Conservation (phyloP, 2,888 invertebrate genomes). For the Steinernema scapterisci region DNA sequence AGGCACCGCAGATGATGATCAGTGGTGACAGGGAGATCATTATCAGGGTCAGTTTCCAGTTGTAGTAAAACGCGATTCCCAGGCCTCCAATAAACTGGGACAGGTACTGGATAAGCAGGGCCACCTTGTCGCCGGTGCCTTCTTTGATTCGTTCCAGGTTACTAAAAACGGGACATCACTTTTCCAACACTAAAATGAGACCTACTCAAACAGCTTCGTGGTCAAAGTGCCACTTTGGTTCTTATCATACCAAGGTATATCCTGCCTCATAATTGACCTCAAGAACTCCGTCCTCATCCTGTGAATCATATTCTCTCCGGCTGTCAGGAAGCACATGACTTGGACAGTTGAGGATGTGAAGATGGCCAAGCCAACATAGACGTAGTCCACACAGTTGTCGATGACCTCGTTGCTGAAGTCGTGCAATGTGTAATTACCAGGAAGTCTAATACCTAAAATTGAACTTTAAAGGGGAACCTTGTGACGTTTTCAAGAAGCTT, state of each 20-base stretch:
- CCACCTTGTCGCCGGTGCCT: conserved; percentile 65
- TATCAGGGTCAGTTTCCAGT: conserved; percentile 62
- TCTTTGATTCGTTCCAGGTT: conserved; percentile 64
- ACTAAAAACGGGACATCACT: conserved; percentile 41
- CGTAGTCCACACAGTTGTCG: conserved; percentile 51
- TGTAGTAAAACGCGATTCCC: conserved; percentile 54
- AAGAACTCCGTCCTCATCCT: conserved; percentile 69
- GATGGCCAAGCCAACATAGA: conserved; percentile 50
- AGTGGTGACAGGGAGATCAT: conserved; percentile 67
- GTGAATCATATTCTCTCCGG: conserved; percentile 69
- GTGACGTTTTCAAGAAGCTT: not conserved
- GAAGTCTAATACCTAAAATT: too few species aligned
- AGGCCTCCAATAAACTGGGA: conserved; percentile 62
- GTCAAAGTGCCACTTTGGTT: conserved; percentile 70
- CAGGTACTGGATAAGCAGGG: conserved; percentile 55
- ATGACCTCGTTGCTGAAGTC: conserved; percentile 46
- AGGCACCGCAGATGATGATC: conserved; percentile 44
- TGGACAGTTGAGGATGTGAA: conserved; percentile 52
- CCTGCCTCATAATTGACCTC: conserved; percentile 67
- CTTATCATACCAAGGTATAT: conserved; percentile 69
- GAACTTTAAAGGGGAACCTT: not conserved
- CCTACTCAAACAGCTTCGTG: conserved; percentile 70
- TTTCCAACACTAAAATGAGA: not conserved
- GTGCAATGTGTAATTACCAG: conserved; percentile 32
- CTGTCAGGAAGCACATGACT: conserved; percentile 66